phyloP scores from a whole-genome alignment of 1,140 invertebrate genomes.

The Chrysoperla carnea region DNA sequence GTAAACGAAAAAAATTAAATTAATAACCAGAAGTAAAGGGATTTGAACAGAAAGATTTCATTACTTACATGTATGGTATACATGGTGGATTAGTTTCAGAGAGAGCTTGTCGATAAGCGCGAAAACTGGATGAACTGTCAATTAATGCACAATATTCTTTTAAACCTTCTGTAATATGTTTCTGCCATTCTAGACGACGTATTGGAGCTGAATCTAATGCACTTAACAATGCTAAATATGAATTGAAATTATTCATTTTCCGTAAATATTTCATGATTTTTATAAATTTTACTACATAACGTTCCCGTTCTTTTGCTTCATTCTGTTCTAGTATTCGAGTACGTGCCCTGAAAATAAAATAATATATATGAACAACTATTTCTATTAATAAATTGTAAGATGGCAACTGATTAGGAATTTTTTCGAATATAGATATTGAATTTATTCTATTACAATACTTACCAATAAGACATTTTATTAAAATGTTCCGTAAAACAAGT shows the following conservation, averaged over 20 bases:
- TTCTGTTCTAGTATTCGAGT: conserved; percentile 60
- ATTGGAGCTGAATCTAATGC: conserved; percentile 95
- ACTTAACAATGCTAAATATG: conserved; percentile 88
- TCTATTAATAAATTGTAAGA: conserved; percentile 9
- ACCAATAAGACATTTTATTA: conserved; percentile 99
- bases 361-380: too few relatives aligned
- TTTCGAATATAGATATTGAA: neutral
- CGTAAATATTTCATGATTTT: conserved; percentile 97
- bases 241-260: conserved; percentile 98
- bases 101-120: conserved; percentile 84
- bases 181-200: conserved; percentile 86
- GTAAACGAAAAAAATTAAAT: conserved; percentile 20
- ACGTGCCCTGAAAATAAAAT: conserved; percentile 40
- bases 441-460: conserved; percentile 10
- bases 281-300: conserved; percentile 90
- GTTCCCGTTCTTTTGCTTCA: conserved; percentile 87
- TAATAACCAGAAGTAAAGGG: conserved; percentile 1
- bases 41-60: neutral
- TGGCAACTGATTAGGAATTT: neutral
- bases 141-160: conserved; percentile 91
- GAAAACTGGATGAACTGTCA: conserved; percentile 89
- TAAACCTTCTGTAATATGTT: conserved; percentile 77
- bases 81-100: conserved; percentile 90
- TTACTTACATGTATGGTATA: conserved; percentile 91
- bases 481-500: conserved; percentile 97